Base-by-base conservation (phyloP, 2,113 vertebrate species). In the Pseudopipra pipra region DNA sequence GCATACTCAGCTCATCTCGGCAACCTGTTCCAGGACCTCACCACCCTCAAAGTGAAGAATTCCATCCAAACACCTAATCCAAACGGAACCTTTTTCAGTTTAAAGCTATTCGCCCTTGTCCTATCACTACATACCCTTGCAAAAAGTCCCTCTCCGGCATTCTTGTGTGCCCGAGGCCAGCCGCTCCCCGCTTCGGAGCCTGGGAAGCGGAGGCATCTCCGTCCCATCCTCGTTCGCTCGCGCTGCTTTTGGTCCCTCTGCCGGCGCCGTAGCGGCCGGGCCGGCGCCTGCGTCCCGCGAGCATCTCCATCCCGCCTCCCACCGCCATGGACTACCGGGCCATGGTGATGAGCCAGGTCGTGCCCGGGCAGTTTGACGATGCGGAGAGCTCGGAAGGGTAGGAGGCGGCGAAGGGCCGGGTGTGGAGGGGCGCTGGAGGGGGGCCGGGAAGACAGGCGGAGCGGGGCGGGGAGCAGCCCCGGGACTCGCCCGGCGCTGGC, bases 311-410 rank as follows among this genome's bases (percentile, higher is more conserved):
- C 5, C 51, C 2, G 44, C 12, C n/a, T 13, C 10, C 51, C 4
- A 35, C 56, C 3, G 49, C 31, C 68, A 98, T 98, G 98, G 97
- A 98, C 81, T 97, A 94, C 87, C 92, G 98, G 23, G 97, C 87
- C 30, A 23, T 88, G 47, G 89, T 94, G 30, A 97, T 97, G 97
- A 95, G 94, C 59, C 90, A 56, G 33, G 95, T 81, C 8, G 97
- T 98, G 12, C 98, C 98, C 3, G 98, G 98, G 44, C 98, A 98
- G 94, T 98, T 98, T 17, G 98, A 98, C 41, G 98, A 98, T 46
- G 98, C 98, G 4, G 98, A 98, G 3, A 72, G 95, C 83, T 97
- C 97, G 2, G 98, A 98, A 51, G 90, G 97, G 98, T 98, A 54
- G 55, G 21, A 27, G 9, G 21, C 17, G 37, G 55, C 13, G 30